Percentiles rank a stretch among this genome's conserved stretches.
Evolutionary conservation across 1,140 invertebrate species (phyloP).

Genomic region (Hylyphantes graminicola): DNA sequence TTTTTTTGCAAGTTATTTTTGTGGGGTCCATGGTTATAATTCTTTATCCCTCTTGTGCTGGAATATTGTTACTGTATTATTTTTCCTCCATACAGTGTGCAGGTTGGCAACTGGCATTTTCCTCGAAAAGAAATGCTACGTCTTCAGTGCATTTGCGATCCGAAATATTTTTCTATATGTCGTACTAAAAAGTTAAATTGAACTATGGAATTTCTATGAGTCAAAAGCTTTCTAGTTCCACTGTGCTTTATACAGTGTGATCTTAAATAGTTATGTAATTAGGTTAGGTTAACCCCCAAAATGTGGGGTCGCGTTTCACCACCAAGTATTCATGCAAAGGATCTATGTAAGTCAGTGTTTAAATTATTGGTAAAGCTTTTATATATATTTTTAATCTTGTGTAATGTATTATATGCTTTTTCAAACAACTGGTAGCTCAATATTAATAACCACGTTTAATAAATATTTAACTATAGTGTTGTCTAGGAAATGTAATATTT

Average conservation of each 20-base stretch:
- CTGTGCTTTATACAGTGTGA: conserved; percentile 45
- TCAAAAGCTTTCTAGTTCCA: conserved; percentile 4
- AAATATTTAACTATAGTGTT: no score
- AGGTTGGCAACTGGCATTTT: conserved; percentile 43
- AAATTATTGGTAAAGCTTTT: conserved; percentile 56
- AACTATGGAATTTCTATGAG: conserved; percentile 30
- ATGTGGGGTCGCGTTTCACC: conserved; percentile 54
- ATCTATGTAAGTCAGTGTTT: conserved; percentile 59
- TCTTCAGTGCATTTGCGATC: conserved; percentile 31
- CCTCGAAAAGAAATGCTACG: conserved; percentile 44
- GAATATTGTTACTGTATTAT: conserved; percentile 52
- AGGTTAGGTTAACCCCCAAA: conserved; percentile 56
- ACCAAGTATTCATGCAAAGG: conserved; percentile 13
- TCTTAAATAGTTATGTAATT: conserved; percentile 49
- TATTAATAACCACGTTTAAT: no score
- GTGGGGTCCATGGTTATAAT: not conserved
- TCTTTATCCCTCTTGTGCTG: conserved; percentile 52
- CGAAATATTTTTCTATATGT: conserved; percentile 40
- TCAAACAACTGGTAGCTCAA: no score
- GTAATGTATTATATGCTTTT: no score
- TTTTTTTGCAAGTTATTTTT: no score
- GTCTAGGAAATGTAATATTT: no score
- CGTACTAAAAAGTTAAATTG: conserved; percentile 29
- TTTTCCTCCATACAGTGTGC: conserved; percentile 56
- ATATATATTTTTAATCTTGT: not conserved